These are phyloP conservation scores for Sialis lutaria DNA, from an alignment of 2,888 invertebrate genomes.

Conservation along the genomic window DNA sequence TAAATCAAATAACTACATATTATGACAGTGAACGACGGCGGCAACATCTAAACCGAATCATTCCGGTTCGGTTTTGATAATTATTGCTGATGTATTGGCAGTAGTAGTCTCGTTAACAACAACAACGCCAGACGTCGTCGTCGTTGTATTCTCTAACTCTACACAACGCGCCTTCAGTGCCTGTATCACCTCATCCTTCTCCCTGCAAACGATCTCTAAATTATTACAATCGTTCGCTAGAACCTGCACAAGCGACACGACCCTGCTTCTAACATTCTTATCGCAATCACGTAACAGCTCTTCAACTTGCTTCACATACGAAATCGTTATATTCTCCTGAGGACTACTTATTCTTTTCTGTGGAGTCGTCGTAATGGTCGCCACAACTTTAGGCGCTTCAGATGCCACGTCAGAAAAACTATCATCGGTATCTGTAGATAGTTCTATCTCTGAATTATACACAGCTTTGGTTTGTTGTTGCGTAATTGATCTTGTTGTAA, in stretches of 20 bases:
- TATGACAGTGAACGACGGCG: no score
- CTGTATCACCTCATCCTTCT: constrained; percentile 20
- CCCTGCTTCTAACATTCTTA: constrained; percentile 15
- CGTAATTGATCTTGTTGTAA: not conserved
- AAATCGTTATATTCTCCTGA: not conserved
- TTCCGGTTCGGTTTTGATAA: constrained; percentile 6
- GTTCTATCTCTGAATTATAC: constrained; percentile 42
- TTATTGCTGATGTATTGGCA: not conserved
- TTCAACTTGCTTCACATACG: constrained; percentile 19
- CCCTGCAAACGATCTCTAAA: constrained; percentile 16
- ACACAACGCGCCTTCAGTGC: constrained; percentile 18
- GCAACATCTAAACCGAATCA: not conserved
- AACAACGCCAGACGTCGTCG: not conserved
- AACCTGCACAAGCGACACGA: constrained; percentile 18
- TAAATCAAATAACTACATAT: no score
- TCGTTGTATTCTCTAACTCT: constrained; percentile 12
- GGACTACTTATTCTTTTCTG: not conserved
- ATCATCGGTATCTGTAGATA: constrained; percentile 58
- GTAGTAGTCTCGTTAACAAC: not conserved
- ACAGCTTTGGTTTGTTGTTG: constrained; percentile 7
- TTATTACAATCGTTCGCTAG: constrained; percentile 20
- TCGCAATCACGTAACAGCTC: constrained; percentile 18
- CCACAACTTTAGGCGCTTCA: not conserved
- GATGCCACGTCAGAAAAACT: constrained; percentile 24
- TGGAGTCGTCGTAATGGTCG: not conserved